Evolutionary conservation across 2,113 vertebrate species (phyloP).

Genomic region (Elaphurus davidianus): DNA sequence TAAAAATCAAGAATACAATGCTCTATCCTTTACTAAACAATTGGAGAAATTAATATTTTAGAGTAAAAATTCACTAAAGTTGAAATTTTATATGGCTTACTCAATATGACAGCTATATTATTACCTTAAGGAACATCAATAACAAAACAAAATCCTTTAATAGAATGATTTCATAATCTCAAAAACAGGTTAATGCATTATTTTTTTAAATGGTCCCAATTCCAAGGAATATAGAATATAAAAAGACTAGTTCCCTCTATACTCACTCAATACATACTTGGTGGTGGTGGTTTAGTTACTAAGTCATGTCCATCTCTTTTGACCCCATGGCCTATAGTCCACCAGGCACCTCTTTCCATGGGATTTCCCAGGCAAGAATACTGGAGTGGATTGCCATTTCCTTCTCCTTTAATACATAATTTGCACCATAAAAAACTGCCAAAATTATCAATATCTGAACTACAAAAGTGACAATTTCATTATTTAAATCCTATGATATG

Average conservation of each 20-base stretch:
- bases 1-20: neutral
- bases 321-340: neutral
- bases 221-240: neutral
- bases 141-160: neutral
- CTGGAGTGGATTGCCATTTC: neutral
- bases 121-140: neutral
- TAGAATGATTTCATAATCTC: neutral
- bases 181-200: neutral
- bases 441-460: neutral
- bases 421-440: neutral
- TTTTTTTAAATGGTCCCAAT: neutral
- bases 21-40: neutral
- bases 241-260: neutral
- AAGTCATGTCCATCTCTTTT: neutral
- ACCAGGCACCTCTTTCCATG: neutral
- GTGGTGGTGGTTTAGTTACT: neutral
- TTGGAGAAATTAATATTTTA: neutral
- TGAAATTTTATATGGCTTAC: neutral
- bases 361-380: neutral
- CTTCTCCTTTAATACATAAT: neutral
- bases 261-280: neutral
- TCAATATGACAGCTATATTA: neutral
- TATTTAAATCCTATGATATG: neutral
- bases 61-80: neutral
- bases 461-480: neutral